Evolutionary conservation across 2,888 invertebrate genomes (phyloP).

Genomic region (Torymus auratus): DNA sequence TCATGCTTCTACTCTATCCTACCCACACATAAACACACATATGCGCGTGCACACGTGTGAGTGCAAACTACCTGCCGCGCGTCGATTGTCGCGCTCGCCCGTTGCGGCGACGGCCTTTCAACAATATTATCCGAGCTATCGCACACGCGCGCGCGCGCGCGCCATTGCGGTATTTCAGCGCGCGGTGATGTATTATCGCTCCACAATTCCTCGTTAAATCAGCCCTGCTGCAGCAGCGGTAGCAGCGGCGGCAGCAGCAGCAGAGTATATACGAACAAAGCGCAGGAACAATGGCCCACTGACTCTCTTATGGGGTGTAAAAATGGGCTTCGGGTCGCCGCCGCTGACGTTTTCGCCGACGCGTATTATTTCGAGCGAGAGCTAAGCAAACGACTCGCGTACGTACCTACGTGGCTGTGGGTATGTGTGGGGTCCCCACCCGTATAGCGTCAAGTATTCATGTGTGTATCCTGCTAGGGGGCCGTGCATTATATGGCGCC

Average conservation of each 20-base stretch:
- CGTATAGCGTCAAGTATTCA: conserved; percentile 6
- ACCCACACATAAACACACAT: too few species aligned
- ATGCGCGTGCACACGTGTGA: too few species aligned
- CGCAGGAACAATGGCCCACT: conserved; percentile 42
- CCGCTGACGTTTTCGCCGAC: not conserved
- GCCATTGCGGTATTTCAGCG: conserved; percentile 45
- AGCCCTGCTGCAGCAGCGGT: conserved; percentile 12
- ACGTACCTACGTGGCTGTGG: too few species aligned
- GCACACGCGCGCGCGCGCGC: conserved; percentile 6
- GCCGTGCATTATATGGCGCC: not conserved
- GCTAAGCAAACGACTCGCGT: not conserved
- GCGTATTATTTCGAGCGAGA: conserved; percentile 42
- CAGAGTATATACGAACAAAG: conserved; percentile 7
- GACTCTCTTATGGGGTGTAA: conserved; percentile 48
- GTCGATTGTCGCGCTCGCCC: conserved; percentile 29
- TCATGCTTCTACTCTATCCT: too few species aligned
- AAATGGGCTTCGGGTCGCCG: conserved; percentile 31
- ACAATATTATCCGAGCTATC: conserved; percentile 46
- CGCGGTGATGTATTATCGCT: conserved; percentile 53
- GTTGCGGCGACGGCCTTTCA: conserved; percentile 40
- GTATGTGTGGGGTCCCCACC: too few species aligned
- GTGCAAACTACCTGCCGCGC: not conserved
- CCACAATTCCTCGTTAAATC: conserved; percentile 57
- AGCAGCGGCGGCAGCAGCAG: too few species aligned
- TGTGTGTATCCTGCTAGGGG: not conserved